phyloP scores from a whole-genome alignment of 2,797 vertebrate species.

The Xerus rutilus region DNA sequence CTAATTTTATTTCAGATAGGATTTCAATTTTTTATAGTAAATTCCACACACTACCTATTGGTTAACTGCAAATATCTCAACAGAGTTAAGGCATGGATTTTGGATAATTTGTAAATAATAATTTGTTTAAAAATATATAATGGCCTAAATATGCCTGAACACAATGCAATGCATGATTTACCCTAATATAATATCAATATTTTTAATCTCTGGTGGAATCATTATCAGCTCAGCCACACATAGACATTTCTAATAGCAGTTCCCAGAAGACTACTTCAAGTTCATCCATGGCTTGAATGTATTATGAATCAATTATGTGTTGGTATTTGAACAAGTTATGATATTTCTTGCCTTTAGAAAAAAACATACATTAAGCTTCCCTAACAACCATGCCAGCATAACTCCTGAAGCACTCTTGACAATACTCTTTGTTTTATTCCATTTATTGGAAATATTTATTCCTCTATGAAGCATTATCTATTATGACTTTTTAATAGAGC shows the following conservation, averaged over 20 bases:
- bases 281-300: not conserved
- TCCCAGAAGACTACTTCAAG: not conserved
- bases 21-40: not conserved
- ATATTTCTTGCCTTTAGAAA: not conserved
- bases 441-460: not conserved
- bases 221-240: constrained; percentile 18
- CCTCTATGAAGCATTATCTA: not conserved
- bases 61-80: not conserved
- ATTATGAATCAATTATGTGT: not conserved
- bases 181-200: constrained; percentile 10
- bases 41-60: not conserved
- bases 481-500: not conserved
- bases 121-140: not conserved
- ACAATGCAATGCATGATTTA: not conserved
- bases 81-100: not conserved
- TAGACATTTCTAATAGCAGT: not conserved
- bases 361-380: not conserved
- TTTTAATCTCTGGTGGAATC: constrained; percentile 22
- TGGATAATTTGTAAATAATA: not conserved
- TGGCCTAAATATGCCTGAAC: not conserved
- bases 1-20: not conserved
- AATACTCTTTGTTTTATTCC: not conserved
- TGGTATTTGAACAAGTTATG: not conserved
- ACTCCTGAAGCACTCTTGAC: not conserved
- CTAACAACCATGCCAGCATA: not conserved